Base-by-base conservation (phyloP, 2,113 vertebrate genomes). In the Nibea coibor region DNA sequence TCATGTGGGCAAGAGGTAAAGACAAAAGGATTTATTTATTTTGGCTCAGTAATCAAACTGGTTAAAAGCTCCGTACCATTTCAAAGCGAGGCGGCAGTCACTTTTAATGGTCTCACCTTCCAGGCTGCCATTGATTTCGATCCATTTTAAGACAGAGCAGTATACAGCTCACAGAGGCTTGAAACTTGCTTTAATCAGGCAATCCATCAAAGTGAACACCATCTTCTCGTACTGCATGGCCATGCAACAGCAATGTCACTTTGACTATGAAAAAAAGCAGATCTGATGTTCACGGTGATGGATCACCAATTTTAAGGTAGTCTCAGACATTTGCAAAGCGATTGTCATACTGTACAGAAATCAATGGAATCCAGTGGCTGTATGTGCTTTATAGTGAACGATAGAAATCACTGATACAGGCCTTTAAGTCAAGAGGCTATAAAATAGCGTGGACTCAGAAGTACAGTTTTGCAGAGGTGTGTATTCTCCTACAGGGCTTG, bases 121-220 rank as follows among this genome's bases (percentile, higher is more conserved):
- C 43, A n/a, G 24, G n/a, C 51, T 50, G 73, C 22, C 51, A 58
- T 63, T 64, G 19, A 31, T 47, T 67, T 56, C 53, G 26, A 10
- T 24, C 22, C 22, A n/a, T 54, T 80, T 53, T 54, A 39, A n/a
- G 28, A 12, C 17, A 51, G 64, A 59, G 63, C 14, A 6, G 3
- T 43, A 17, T 24, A 7, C 35, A 63, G 5, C 35, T 24, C 67
- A 58, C 39, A 51, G 35, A n/a, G 20, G 47, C 35, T 57, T 7
- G 26, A 31, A 69, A 75, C 64, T 56, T 20, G 19, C 22, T 62
- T 11, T 47, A 43, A 69, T 78, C 62, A 59, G 70, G 39, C 59
- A n/a, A 86, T 84, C 62, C 1, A 78, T 86, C 81, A 75, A 78
- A 53, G 53, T 48, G 48, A 88, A 50, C 69, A 64, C 68, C 48